These are phyloP conservation scores for Congeria kusceri DNA, from an alignment of 2,888 invertebrate species.

Conservation along the genomic window DNA sequence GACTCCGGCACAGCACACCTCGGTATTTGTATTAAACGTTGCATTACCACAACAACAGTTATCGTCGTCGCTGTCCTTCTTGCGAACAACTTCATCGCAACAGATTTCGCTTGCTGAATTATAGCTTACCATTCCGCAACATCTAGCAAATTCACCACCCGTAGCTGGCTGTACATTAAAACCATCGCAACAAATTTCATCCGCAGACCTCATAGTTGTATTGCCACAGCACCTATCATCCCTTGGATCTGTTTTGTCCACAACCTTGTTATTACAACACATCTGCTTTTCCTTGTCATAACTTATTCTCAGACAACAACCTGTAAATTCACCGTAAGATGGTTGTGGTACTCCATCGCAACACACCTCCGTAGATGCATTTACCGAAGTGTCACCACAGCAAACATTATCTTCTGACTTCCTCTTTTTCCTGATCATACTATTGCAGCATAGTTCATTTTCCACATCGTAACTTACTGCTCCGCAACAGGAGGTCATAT, in stretches of 20 bases:
- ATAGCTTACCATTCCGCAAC: conserved; percentile 51
- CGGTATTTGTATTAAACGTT: conserved; percentile 44
- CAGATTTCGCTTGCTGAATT: conserved; percentile 44
- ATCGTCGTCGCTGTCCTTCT: conserved; percentile 39
- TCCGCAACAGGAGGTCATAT: conserved; percentile 52
- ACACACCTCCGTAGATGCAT: conserved; percentile 36
- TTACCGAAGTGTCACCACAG: conserved; percentile 47
- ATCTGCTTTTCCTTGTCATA: conserved; percentile 43
- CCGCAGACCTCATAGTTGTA: conserved; percentile 33
- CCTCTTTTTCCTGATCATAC: conserved; percentile 32
- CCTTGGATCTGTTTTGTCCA: conserved; percentile 34
- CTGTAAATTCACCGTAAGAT: conserved; percentile 38
- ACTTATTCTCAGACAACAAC: conserved; percentile 44
- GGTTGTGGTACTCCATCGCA: conserved; percentile 50
- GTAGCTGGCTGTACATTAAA: conserved; percentile 32
- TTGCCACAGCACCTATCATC: conserved; percentile 51
- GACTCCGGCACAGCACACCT: conserved; percentile 46
- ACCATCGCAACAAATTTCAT: conserved; percentile 56
- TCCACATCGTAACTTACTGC: conserved; percentile 38
- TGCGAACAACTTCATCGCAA: conserved; percentile 37
- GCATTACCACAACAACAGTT: conserved; percentile 56
- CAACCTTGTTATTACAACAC: conserved; percentile 49
- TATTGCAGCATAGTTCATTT: conserved; percentile 51
- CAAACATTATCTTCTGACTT: conserved; percentile 46
- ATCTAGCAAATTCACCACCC: conserved; percentile 39